These are phyloP conservation scores for Brachionus calyciflorus DNA, from an alignment of 1,140 invertebrate genomes.

Conservation along the genomic window DNA sequence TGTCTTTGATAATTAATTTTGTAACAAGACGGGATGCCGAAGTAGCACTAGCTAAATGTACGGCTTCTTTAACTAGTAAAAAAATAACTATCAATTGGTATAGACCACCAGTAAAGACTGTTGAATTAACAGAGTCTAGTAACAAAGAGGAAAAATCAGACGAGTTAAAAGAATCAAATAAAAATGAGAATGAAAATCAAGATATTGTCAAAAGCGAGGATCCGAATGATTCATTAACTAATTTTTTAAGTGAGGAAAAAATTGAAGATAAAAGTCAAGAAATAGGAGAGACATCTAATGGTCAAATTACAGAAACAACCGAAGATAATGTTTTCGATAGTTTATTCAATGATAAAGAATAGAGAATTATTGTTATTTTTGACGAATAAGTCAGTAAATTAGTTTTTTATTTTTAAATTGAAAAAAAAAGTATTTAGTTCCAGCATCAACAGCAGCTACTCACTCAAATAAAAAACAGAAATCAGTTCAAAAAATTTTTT, in stretches of 20 bases:
- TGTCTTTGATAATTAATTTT: slow-evolving; percentile 33
- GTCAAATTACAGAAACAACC: background rate
- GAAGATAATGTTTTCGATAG: slow-evolving; percentile 35
- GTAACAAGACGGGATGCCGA: slow-evolving; percentile 38
- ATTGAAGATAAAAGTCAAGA: background rate
- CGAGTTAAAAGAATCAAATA: background rate
- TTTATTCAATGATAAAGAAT: slow-evolving; percentile 13
- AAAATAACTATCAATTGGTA: background rate
- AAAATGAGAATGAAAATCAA: slow-evolving; percentile 22
- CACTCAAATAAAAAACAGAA: too few relatives aligned
- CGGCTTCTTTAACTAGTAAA: background rate
- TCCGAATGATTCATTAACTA: background rate
- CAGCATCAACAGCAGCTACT: too few relatives aligned
- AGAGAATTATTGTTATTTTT: too few relatives aligned
- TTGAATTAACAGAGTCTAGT: background rate
- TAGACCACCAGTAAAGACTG: background rate
- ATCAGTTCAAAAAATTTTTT: too few relatives aligned
- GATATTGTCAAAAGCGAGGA: background rate
- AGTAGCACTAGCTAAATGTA: background rate
- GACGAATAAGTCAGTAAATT: slow-evolving; percentile 13
- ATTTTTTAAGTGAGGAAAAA: background rate
- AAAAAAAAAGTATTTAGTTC: too few relatives aligned
- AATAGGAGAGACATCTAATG: background rate
- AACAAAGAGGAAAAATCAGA: background rate
- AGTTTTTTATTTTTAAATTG: too few relatives aligned